phyloP scores from a whole-genome alignment of 2,113 vertebrate species.

The Muscicapa adusta region DNA sequence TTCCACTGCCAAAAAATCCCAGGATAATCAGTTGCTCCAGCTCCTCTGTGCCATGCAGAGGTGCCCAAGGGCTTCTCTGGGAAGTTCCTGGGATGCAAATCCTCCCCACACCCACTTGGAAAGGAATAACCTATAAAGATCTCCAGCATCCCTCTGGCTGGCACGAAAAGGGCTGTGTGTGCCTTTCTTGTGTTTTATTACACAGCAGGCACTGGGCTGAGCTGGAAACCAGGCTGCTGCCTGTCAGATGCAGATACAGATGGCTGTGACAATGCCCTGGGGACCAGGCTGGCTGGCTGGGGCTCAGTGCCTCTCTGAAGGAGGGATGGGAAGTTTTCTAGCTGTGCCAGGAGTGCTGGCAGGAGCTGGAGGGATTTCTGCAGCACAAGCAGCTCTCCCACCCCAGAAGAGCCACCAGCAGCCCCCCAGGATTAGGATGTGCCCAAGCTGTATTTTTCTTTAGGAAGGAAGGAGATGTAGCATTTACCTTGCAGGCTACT shows the following conservation, averaged over 20 bases:
- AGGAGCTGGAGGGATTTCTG: background rate
- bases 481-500: background rate
- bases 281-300: background rate
- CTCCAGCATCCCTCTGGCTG: background rate
- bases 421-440: background rate
- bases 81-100: background rate
- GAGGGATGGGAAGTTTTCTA: background rate
- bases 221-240: background rate
- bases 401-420: background rate
- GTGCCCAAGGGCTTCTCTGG: background rate
- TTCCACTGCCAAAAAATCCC: background rate
- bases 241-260: background rate
- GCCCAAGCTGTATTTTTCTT: background rate
- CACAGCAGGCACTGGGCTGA: background rate
- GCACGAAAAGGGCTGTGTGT: background rate
- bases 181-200: background rate
- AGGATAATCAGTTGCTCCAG: background rate
- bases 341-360: background rate
- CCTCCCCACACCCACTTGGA: background rate
- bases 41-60: background rate
- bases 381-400: background rate
- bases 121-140: fast-evolving
- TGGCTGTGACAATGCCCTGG: background rate
- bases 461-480: background rate
- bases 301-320: background rate